Evolutionary conservation across 1,140 invertebrate species (phyloP).

Genomic region (Pseudomyrmex concolor): DNA sequence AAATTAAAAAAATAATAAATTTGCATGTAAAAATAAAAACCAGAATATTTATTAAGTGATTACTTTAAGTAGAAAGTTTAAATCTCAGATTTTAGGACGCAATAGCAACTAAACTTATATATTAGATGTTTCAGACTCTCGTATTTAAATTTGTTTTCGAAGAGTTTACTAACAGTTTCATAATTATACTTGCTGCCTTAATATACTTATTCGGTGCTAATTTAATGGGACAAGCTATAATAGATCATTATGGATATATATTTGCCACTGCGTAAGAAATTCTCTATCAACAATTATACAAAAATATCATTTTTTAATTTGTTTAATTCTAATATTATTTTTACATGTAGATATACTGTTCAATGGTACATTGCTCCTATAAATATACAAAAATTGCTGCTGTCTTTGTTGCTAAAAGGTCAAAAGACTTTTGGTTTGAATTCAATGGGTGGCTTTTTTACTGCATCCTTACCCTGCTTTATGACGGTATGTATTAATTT

Average conservation of each 20-base stretch:
- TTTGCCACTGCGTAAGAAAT: neutral
- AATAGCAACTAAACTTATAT: no score
- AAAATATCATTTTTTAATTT: neutral
- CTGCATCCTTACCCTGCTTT: neutral
- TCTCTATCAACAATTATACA: no score
- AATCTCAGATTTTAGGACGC: no score
- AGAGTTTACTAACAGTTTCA: neutral
- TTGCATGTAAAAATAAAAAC: no score
- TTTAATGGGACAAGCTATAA: neutral
- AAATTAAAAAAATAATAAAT: no score
- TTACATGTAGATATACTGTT: neutral
- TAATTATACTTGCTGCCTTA: neutral
- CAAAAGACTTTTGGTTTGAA: neutral
- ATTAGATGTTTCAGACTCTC: no score
- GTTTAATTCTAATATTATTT: no score
- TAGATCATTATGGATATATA: neutral
- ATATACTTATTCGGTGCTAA: neutral
- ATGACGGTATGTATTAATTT: neutral
- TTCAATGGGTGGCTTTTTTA: no score
- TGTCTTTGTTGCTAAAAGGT: neutral
- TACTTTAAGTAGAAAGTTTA: no score
- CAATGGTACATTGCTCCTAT: neutral
- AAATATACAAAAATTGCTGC: neutral
- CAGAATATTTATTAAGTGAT: no score
- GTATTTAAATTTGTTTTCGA: no score